These are phyloP conservation scores for Perccottus glenii DNA, from an alignment of 2,113 vertebrate genomes.

Conservation along the genomic window DNA sequence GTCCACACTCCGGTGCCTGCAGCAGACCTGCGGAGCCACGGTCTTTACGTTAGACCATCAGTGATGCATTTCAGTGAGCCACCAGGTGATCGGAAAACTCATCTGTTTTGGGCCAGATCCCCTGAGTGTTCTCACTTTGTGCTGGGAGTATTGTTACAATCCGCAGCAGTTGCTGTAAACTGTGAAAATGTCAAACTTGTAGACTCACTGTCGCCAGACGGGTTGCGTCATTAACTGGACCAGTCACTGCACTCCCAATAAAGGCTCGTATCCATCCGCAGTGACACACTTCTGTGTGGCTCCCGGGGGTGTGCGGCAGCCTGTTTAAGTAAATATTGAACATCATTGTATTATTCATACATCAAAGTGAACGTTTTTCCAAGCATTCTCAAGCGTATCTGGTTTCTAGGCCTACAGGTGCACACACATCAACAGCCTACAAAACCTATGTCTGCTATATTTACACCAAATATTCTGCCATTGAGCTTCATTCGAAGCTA, in stretches of 20 bases:
- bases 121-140: slow-evolving; percentile 49
- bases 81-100: slow-evolving; percentile 35
- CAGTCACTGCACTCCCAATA: slow-evolving; percentile 74
- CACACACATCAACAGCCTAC: too few species aligned
- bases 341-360: neutral
- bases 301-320: neutral
- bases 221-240: slow-evolving; percentile 86
- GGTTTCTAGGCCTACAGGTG: too few species aligned
- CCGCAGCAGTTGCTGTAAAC: slow-evolving; percentile 84
- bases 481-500: too few species aligned
- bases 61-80: slow-evolving; percentile 5
- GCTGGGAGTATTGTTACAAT: slow-evolving; percentile 73
- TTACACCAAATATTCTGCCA: too few species aligned
- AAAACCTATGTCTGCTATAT: too few species aligned
- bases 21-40: neutral
- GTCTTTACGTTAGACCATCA: neutral
- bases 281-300: slow-evolving; percentile 30
- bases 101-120: slow-evolving; percentile 11
- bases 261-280: slow-evolving; percentile 81
- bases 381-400: too few species aligned
- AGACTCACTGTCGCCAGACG: slow-evolving; percentile 84
- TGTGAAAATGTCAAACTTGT: slow-evolving; percentile 87
- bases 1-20: neutral
- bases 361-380: too few species aligned
- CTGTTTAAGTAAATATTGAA: neutral